These are phyloP conservation scores for Phymastichus coffea DNA, from an alignment of 1,140 invertebrate species.

Conservation along the genomic window DNA sequence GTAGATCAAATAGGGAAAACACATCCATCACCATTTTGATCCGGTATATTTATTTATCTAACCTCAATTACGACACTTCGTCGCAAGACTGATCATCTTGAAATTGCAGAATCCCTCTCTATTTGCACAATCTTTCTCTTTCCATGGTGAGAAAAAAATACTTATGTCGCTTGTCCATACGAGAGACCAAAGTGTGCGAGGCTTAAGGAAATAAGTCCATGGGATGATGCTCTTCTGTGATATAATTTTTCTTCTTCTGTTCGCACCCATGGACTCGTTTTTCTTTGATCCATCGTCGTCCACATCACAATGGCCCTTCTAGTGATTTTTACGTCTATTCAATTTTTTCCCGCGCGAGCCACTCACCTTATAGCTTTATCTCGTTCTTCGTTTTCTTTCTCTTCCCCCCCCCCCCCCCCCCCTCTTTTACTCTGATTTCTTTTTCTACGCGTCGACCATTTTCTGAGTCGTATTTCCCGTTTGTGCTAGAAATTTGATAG, in stretches of 20 bases:
- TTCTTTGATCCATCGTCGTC: constrained; percentile 9
- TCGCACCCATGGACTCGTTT: not conserved
- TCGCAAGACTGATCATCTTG: not conserved
- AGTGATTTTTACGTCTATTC: constrained; percentile 19
- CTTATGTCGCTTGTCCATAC: not conserved
- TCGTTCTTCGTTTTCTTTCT: not conserved
- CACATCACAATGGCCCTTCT: not conserved
- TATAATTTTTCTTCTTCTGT: constrained; percentile 29
- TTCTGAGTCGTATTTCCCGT: no score
- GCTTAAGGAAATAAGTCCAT: constrained; percentile 10
- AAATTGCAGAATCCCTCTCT: not conserved
- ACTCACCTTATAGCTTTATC: no score
- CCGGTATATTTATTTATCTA: constrained; percentile 1
- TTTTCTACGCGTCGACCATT: no score
- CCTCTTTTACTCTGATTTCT: not conserved
- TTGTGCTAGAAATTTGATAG: no score
- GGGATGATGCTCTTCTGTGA: not conserved
- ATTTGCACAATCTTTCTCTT: constrained; percentile 7
- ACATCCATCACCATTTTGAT: no score
- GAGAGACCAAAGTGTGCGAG: not conserved
- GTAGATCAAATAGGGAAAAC: no score
- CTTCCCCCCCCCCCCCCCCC: not conserved
- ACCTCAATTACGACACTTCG: constrained; percentile 1
- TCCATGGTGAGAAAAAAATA: not conserved
- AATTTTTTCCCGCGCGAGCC: constrained; percentile 15